Evolutionary conservation across 2,797 vertebrate species (phyloP).

Genomic region (Cuniculus paca): DNA sequence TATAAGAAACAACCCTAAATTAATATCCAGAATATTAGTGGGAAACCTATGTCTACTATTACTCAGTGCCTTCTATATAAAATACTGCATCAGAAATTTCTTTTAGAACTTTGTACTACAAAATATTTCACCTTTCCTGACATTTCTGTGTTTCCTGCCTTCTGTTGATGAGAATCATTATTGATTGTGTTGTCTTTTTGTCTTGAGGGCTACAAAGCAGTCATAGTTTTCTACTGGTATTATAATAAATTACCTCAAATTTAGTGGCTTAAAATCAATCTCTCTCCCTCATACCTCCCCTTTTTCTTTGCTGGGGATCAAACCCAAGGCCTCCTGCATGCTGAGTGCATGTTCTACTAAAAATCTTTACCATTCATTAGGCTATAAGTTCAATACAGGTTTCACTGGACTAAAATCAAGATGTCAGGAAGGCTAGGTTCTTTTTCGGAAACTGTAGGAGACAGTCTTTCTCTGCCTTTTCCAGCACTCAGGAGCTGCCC

Average conservation of each 20-base stretch:
- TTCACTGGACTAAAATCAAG: neutral
- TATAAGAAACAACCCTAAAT: neutral
- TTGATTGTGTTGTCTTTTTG: constrained; percentile 11
- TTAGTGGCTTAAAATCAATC: neutral
- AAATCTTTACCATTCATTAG: neutral
- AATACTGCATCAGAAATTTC: neutral
- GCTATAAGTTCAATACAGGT: neutral
- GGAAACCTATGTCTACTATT: neutral
- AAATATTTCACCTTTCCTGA: constrained; percentile 24
- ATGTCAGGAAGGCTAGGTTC: neutral
- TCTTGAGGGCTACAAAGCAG: neutral
- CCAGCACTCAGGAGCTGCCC: neutral
- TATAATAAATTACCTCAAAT: neutral
- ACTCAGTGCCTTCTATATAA: neutral
- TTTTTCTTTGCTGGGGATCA: neutral
- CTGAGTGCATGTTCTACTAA: neutral
- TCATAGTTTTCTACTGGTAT: neutral
- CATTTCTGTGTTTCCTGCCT: neutral
- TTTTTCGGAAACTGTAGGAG: neutral
- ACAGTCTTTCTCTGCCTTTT: neutral
- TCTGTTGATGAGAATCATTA: neutral
- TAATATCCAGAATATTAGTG: neutral
- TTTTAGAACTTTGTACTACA: constrained; percentile 27
- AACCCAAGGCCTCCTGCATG: neutral
- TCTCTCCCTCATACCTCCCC: neutral